Percentiles rank a stretch among this genome's conserved stretches.
These are phyloP conservation scores for Upupa epops DNA, from an alignment of 2,113 vertebrate species.

Conservation along the genomic window DNA sequence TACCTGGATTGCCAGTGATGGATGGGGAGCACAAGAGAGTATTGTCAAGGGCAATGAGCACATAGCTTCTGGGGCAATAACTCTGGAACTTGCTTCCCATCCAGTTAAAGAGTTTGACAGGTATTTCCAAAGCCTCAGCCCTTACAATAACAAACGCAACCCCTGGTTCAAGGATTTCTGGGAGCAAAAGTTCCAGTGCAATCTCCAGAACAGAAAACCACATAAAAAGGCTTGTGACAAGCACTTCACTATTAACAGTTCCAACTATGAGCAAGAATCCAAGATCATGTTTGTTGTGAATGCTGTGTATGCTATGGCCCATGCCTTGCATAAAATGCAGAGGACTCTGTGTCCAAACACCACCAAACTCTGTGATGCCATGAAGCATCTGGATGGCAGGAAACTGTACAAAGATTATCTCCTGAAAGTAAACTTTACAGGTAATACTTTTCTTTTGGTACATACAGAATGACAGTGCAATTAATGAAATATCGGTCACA, in stretches of 20 bases:
- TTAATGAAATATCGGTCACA: not conserved
- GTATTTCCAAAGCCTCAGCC: slow-evolving; percentile 91
- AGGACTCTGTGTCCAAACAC: slow-evolving; percentile 91
- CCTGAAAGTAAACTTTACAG: slow-evolving; percentile 95
- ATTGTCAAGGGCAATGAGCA: slow-evolving; percentile 94
- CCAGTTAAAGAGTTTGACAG: slow-evolving; percentile 89
- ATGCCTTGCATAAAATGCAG: slow-evolving; percentile 94
- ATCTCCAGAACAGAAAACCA: slow-evolving; percentile 73
- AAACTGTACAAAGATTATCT: slow-evolving; percentile 94
- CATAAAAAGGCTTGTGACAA: slow-evolving; percentile 82
- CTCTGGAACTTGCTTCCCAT: slow-evolving; percentile 92
- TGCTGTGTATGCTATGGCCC: slow-evolving; percentile 94
- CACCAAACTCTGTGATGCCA: slow-evolving; percentile 91
- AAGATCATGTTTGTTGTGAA: slow-evolving; percentile 99
- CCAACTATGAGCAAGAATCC: slow-evolving; percentile 94
- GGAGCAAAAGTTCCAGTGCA: slow-evolving; percentile 98
- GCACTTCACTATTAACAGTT: slow-evolving; percentile 85
- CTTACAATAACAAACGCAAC: slow-evolving; percentile 88
- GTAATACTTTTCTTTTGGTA: slow-evolving; percentile 72
- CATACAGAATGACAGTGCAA: not conserved
- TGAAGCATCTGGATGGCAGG: slow-evolving; percentile 92
- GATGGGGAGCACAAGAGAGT: slow-evolving; percentile 97
- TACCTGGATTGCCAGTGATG: slow-evolving; percentile 97
- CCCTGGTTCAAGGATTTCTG: slow-evolving; percentile 98
- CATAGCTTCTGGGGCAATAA: slow-evolving; percentile 92